Evolutionary conservation across 2,113 vertebrate species (phyloP).

Genomic region (Rhipidura dahli): DNA sequence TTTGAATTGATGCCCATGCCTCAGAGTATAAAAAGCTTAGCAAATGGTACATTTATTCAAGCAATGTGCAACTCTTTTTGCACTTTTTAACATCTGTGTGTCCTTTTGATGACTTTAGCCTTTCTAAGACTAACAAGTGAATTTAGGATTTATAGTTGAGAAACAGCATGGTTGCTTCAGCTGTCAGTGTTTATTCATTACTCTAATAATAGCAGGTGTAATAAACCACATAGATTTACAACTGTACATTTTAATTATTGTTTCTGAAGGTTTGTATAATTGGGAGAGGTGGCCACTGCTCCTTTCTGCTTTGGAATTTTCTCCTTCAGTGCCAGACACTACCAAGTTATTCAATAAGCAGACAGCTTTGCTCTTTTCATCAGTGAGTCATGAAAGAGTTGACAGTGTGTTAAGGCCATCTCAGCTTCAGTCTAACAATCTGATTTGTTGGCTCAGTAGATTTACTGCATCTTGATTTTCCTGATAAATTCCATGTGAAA

Average conservation of each 20-base stretch:
- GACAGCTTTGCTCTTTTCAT: conserved; percentile 57
- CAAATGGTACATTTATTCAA: background rate
- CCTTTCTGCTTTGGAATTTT: conserved; percentile 19
- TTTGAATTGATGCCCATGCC: background rate
- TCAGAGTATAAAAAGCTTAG: background rate
- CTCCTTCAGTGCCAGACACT: background rate
- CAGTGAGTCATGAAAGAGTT: conserved; percentile 47
- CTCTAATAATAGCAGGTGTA: conserved; percentile 13
- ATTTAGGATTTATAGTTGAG: conserved; percentile 43
- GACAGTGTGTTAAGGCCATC: conserved; percentile 51
- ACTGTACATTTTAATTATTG: conserved; percentile 9
- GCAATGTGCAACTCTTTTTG: background rate
- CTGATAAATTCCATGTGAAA: conserved; percentile 59
- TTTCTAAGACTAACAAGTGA: conserved; percentile 31
- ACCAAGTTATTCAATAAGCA: background rate
- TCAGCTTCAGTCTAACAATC: conserved; percentile 30
- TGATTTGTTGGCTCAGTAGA: conserved; percentile 47
- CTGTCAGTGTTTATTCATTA: conserved; percentile 26
- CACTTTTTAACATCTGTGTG: background rate
- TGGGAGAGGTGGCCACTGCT: background rate
- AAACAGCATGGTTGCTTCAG: conserved; percentile 35
- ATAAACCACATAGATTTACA: conserved; percentile 46
- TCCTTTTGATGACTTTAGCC: conserved; percentile 31
- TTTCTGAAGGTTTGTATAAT: conserved; percentile 2
- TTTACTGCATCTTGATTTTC: conserved; percentile 54